A percentile compares a stretch with the other conserved stretches of the same genome.
Evolutionary conservation across 2,888 invertebrate species (phyloP).

Genomic region (Amiota mariae): DNA sequence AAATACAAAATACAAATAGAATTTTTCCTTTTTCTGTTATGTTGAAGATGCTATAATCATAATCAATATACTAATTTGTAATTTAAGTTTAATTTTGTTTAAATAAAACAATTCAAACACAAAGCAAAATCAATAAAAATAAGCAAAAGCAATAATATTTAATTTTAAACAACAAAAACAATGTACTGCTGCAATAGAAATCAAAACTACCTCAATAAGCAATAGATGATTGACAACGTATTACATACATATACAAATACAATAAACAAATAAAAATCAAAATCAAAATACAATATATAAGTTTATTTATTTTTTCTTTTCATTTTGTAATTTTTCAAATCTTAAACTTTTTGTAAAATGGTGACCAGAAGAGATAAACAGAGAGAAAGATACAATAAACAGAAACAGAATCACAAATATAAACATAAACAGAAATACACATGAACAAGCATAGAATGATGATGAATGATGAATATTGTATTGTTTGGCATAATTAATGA

Average conservation of each 20-base stretch:
- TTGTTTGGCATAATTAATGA: slow-evolving; percentile 1
- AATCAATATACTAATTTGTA: slow-evolving; percentile 52
- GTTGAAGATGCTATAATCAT: slow-evolving; percentile 51
- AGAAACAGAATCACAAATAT: slow-evolving; percentile 24
- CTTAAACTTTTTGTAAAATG: slow-evolving; percentile 55
- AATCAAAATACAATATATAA: slow-evolving; percentile 35
- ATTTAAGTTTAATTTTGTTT: slow-evolving; percentile 39
- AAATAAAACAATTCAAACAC: slow-evolving; percentile 37
- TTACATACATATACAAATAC: slow-evolving; percentile 29
- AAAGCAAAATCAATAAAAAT: slow-evolving; percentile 32
- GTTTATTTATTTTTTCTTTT: slow-evolving; percentile 30
- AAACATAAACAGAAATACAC: slow-evolving; percentile 28
- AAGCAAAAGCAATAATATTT: slow-evolving; percentile 46
- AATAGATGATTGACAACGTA: slow-evolving; percentile 60
- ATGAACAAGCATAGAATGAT: slow-evolving; percentile 29
- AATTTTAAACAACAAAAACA: slow-evolving; percentile 43
- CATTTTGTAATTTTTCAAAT: slow-evolving; percentile 35
- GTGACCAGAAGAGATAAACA: slow-evolving; percentile 52
- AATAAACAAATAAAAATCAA: slow-evolving; percentile 32
- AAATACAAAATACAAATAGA: slow-evolving; percentile 16
- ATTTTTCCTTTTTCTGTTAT: not conserved
- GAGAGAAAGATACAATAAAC: slow-evolving; percentile 33
- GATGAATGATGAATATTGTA: not conserved
- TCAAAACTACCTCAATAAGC: slow-evolving; percentile 73
- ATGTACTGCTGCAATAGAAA: slow-evolving; percentile 73